Conservation (phyloP, 2,888 invertebrate genomes). For the Cacoxenus indagator region DNA sequence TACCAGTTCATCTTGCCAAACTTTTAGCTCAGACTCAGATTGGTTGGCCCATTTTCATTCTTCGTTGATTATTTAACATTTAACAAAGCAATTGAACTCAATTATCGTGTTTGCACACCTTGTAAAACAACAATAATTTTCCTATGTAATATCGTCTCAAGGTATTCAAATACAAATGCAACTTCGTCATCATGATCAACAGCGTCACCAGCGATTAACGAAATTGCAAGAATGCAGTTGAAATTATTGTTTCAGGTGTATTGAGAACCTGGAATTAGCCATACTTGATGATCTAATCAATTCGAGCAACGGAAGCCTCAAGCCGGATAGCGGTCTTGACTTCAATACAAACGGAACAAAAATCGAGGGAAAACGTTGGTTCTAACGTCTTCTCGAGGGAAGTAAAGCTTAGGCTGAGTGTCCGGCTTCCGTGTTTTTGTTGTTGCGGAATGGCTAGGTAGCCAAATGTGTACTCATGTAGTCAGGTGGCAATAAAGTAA, state of each 20-base stretch:
- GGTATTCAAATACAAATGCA: slow-evolving; percentile 7
- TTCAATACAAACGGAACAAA: too few species aligned
- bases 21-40: not conserved
- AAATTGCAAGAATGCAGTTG: slow-evolving; percentile 40
- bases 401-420: too few species aligned
- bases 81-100: slow-evolving; percentile 56
- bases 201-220: not conserved
- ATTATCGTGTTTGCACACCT: slow-evolving; percentile 59
- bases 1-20: not conserved
- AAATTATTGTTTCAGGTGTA: not conserved
- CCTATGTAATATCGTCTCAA: slow-evolving; percentile 33
- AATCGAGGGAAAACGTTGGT: too few species aligned
- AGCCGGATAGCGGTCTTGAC: too few species aligned
- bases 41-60: slow-evolving; percentile 51
- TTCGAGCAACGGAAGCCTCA: too few species aligned
- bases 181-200: not conserved
- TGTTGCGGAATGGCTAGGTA: too few species aligned
- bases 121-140: slow-evolving; percentile 48
- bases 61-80: slow-evolving; percentile 57
- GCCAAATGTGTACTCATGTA: too few species aligned
- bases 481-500: too few species aligned
- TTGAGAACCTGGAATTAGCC: too few species aligned
- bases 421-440: too few species aligned
- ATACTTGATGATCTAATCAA: too few species aligned
- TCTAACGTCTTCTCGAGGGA: too few species aligned